These are phyloP conservation scores for Marmota flaviventris DNA, from an alignment of 2,113 vertebrate species.

Conservation along the genomic window DNA sequence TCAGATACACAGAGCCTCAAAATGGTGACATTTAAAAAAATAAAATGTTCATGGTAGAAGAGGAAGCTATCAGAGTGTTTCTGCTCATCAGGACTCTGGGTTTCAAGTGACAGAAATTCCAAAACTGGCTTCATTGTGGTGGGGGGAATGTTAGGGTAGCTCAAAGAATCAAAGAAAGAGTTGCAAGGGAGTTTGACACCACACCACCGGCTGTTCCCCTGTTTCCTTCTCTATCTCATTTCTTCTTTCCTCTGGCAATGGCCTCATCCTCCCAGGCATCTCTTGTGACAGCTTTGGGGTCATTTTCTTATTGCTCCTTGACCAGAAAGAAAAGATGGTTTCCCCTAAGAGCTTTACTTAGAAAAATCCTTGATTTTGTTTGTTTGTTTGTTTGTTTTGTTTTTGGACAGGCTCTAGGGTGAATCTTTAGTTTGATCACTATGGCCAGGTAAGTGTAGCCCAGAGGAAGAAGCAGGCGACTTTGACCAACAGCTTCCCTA, in stretches of 20 bases:
- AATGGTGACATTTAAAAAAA: neutral
- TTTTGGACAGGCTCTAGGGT: neutral
- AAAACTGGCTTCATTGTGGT: neutral
- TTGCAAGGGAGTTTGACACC: neutral
- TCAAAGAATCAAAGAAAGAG: neutral
- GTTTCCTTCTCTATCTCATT: neutral
- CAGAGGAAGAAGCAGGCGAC: accelerated
- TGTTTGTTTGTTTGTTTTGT: neutral
- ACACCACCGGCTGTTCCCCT: neutral
- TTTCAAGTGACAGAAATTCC: neutral
- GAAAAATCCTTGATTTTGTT: neutral
- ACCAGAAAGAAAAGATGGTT: neutral
- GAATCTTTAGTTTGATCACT: neutral
- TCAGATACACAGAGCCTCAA: neutral
- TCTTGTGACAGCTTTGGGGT: neutral
- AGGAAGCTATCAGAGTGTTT: neutral
- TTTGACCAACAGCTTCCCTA: neutral
- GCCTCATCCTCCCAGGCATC: neutral
- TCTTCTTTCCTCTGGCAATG: neutral
- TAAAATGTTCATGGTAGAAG: neutral
- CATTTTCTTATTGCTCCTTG: neutral
- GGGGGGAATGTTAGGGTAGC: neutral
- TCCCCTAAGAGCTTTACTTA: neutral
- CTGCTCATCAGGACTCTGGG: neutral
- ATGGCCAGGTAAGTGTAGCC: neutral